Evolutionary conservation across 2,888 invertebrate species (phyloP), one percentile per base, ranked within the genome.

Genomic region (Perizoma affinitatum): DNA sequence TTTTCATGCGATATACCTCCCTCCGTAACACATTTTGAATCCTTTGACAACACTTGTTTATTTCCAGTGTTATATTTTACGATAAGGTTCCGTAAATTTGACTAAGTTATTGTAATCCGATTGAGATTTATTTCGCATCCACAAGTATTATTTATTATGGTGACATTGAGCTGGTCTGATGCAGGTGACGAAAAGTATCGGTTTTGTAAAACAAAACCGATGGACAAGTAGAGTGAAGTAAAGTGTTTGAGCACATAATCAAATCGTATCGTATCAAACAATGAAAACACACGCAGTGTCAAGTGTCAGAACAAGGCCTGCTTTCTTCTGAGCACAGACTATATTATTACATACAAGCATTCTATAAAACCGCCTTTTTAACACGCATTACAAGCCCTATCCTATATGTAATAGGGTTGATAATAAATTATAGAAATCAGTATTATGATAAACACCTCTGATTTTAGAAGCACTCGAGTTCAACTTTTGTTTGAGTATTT

Each of bases 291-390:
- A 59, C 76, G 62, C 68, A 72, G 85, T 88, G 80, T 90, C 90
- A 83, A 90, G 89, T 90, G 78, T 88, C 89, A 86, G 81, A 84
- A 90, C 88, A 90, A 88, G 82, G 82, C 79, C 63, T 74, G 84
- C 89, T 85, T 87, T 90, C 88, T 87, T 89, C 80, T 59, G 63
- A 80, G 66, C 69, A 85, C 81, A 86, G 82, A 77, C 78, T 71
- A 78, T 83, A 77, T 82, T 86, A 81, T 83, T 58, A 55, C 63
- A 56, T 53, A 59, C 57, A 63, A 55, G 53, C 51, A 60, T 59
- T 10, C 42, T 7, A 58, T 58, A 41, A 54, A 42, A 57, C 34
- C 5, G 51, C 41, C 22, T 22, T 44, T 48, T 9, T 38, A 38
- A 45, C n/a, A 54, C 40, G 11, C 4, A 73, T 56, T 53, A 58